phyloP scores from a whole-genome alignment of 2,888 invertebrate species.

The Bellardia bayeri region DNA sequence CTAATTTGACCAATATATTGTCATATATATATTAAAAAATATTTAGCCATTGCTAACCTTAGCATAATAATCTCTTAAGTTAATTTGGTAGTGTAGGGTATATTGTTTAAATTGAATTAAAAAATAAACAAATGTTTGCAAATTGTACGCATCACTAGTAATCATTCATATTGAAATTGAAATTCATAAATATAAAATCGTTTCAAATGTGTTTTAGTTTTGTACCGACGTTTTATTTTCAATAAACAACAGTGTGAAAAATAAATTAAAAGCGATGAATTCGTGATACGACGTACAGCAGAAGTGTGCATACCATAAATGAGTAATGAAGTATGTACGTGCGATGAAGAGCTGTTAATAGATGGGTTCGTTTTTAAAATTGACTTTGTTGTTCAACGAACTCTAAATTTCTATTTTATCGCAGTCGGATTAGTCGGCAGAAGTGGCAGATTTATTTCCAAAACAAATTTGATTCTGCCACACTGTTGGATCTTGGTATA shows the following conservation, averaged over 20 bases:
- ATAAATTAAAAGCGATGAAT: neutral
- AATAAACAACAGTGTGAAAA: conserved; percentile 6
- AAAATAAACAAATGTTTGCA: conserved; percentile 5
- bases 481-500: no score
- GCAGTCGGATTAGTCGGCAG: no score
- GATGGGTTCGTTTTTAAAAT: neutral
- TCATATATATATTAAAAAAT: no score
- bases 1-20: no score
- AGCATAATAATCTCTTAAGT: no score
- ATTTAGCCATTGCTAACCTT: no score
- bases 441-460: no score
- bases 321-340: conserved; percentile 23
- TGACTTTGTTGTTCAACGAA: no score
- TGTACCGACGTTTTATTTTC: neutral
- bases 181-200: neutral
- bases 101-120: neutral
- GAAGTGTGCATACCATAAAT: conserved; percentile 16
- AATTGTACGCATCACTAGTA: conserved; percentile 2
- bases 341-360: neutral
- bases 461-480: no score
- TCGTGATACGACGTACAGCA: neutral
- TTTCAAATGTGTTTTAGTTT: conserved; percentile 9
- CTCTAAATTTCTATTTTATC: no score
- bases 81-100: no score
- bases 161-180: conserved; percentile 15